Evolutionary conservation across 2,797 vertebrate species (phyloP), one percentile per base, ranked within the genome.

Genomic region (Centropyge bicolor): DNA sequence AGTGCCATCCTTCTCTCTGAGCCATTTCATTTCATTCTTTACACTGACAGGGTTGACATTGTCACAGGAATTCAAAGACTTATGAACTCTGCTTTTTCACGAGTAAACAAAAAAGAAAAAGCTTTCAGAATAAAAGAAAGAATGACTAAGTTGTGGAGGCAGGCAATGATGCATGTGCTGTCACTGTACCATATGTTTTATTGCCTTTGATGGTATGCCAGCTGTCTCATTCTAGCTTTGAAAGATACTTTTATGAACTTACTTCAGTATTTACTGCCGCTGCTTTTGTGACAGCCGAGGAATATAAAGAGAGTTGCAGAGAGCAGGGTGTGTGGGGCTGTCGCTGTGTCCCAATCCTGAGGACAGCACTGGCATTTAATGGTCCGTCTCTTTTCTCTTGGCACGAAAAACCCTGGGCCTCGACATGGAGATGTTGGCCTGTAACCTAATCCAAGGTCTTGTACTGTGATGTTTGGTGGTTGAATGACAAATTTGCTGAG

Each of bases 101-200:
- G 74, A 62, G 62, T 84, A 76, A 87, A 87, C 77, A 77, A 67
- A 66, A 17, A 46, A 45, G 19, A 72, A 82, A 51, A 83, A 74
- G 40, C 48, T 77, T 81, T 78, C n/a, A 76, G 51, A 78, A 77
- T 80, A 74, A 86, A 84, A 70, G 31, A 72, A 75, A 62, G 31
- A 82, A 73, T 78, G 49, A 46, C n/a, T 82, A 74, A 83, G 12
- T 76, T 81, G 46, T 66, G 78, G 76, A 64, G 78, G 69, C 85
- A 76, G 80, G 76, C 86, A 60, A 60, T 89, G 88, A 89, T 89
- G 77, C 79, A 85, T 87, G 80, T 72, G 83, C 83, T 84, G 90
- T 92, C 91, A 90, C 81, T 74, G 52, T 40, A 87, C 85, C 90
- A 85, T 92, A 90, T 88, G 87, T 49, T 89, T 89, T 89, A 88